phyloP scores from a whole-genome alignment of 2,113 vertebrate species.

The Hippocampus mohnikei region DNA sequence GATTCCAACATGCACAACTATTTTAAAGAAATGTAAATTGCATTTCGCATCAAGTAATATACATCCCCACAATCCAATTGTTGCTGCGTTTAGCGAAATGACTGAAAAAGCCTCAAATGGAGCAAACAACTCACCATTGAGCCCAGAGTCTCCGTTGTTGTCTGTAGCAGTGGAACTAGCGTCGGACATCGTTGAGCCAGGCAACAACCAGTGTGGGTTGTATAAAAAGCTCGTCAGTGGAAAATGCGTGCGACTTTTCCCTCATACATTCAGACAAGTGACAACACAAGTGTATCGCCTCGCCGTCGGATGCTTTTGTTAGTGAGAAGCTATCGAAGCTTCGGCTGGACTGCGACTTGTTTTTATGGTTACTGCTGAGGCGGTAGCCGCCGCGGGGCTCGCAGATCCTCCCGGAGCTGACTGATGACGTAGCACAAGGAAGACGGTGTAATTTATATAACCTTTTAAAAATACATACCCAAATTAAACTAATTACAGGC shows the following conservation, averaged over 20 bases:
- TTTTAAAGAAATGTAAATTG: not conserved
- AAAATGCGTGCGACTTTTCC: slow-evolving; percentile 24
- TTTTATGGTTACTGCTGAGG: slow-evolving; percentile 30
- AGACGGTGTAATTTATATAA: slow-evolving; percentile 42
- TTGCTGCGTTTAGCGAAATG: not conserved
- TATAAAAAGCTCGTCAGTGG: slow-evolving; percentile 51
- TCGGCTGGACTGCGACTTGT: slow-evolving; percentile 17
- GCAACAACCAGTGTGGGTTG: slow-evolving; percentile 40
- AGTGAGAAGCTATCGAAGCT: not conserved
- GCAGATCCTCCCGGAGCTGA: slow-evolving; percentile 33
- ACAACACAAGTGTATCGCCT: slow-evolving; percentile 2
- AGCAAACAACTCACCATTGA: slow-evolving; percentile 62
- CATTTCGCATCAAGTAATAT: not conserved
- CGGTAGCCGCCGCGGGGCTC: slow-evolving; percentile 23
- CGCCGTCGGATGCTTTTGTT: not conserved
- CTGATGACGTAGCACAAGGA: slow-evolving; percentile 59
- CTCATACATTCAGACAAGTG: slow-evolving; percentile 54
- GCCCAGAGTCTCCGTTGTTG: slow-evolving; percentile 68
- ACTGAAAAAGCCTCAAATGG: not conserved
- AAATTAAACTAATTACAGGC: not conserved
- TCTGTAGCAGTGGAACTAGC: slow-evolving; percentile 56
- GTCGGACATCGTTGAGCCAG: slow-evolving; percentile 67
- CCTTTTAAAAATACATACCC: not conserved
- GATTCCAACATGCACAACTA: not conserved
- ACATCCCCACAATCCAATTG: rapidly evolving